Conservation (phyloP, 2,113 vertebrate genomes). For the Otus sunia region DNA sequence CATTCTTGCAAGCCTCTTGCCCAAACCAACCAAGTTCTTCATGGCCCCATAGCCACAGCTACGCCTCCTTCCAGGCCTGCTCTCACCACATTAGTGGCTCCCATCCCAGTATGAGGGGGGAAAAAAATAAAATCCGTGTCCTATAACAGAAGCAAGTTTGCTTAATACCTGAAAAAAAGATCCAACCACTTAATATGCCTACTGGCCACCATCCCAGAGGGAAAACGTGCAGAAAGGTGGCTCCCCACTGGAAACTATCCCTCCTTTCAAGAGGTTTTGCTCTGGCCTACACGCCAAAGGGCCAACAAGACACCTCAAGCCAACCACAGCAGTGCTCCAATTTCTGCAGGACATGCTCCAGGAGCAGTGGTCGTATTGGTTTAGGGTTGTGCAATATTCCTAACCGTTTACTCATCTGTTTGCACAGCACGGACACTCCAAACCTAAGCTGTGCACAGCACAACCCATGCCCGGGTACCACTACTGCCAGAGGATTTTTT, state of each 20-base stretch:
- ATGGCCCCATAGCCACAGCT: neutral
- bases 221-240: neutral
- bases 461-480: neutral
- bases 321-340: neutral
- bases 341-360: neutral
- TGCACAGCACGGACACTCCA: neutral
- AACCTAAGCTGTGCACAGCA: neutral
- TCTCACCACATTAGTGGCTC: neutral
- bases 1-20: neutral
- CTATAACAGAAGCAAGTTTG: neutral
- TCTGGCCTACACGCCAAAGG: neutral
- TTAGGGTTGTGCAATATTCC: neutral
- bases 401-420: neutral
- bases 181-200: neutral
- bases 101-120: neutral
- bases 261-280: neutral
- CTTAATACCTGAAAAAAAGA: neutral
- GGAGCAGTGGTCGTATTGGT: accelerated
- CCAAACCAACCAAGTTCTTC: neutral
- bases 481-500: neutral
- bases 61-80: neutral
- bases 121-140: neutral
- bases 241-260: neutral
- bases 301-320: neutral
- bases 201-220: neutral